Evolutionary conservation across 2,113 vertebrate species (phyloP).

Genomic region (Strix uralensis): DNA sequence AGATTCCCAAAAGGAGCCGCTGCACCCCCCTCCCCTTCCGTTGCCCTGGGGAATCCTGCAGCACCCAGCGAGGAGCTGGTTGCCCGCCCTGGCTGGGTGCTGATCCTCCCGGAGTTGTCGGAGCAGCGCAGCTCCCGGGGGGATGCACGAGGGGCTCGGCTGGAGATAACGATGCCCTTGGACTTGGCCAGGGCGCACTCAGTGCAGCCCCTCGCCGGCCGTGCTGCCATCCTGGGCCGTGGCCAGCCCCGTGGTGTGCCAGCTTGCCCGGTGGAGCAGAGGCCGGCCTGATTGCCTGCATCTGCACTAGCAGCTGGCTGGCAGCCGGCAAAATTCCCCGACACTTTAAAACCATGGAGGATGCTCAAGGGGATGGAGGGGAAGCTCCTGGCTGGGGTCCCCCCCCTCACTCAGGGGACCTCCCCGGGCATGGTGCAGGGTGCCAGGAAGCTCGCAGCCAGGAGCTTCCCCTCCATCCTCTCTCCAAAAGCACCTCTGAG

Average conservation of each 20-base stretch:
- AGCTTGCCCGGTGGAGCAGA: neutral
- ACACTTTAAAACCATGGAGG: neutral
- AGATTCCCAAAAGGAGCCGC: neutral
- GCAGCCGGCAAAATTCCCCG: neutral
- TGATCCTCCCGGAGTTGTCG: neutral
- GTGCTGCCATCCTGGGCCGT: neutral
- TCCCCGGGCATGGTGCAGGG: neutral
- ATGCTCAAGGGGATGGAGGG: neutral
- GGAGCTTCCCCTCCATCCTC: neutral
- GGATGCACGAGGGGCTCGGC: rapidly evolving
- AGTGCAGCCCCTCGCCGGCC: neutral
- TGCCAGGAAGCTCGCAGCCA: neutral
- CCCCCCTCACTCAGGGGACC: neutral
- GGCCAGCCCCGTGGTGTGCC: neutral
- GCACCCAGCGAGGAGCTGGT: no score
- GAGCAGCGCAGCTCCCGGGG: neutral
- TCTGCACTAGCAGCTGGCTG: neutral
- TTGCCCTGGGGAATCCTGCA: neutral
- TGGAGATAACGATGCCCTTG: neutral
- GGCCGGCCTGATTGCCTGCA: neutral
- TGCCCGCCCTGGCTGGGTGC: neutral
- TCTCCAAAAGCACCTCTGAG: neutral
- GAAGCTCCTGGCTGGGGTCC: neutral
- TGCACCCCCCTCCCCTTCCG: neutral
- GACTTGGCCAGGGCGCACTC: neutral